Percentiles rank a stretch among this genome's conserved stretches.
These are phyloP conservation scores for Dynastes tityus DNA, from an alignment of 2,888 invertebrate species.

Conservation along the genomic window DNA sequence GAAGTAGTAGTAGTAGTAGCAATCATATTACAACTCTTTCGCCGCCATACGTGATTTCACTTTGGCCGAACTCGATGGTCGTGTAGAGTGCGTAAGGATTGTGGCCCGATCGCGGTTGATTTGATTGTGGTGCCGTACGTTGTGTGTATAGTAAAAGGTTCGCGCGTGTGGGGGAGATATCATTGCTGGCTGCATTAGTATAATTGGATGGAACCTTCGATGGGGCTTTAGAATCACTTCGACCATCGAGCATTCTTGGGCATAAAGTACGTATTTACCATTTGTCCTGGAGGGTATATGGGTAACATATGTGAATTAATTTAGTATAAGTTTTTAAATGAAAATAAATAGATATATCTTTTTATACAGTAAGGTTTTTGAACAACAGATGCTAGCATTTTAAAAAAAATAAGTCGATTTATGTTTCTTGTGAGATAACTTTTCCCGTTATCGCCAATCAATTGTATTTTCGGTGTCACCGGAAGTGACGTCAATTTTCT, in stretches of 20 bases:
- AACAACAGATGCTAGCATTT: no score
- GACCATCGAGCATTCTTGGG: background rate
- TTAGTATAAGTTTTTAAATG: no score
- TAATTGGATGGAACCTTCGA: conserved; percentile 26
- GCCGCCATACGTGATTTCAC: conserved; percentile 1
- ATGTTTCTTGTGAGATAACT: no score
- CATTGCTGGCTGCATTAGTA: conserved; percentile 15
- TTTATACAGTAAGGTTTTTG: no score
- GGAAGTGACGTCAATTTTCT: no score
- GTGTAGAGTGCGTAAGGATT: conserved; percentile 1
- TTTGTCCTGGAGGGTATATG: background rate
- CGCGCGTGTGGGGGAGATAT: conserved; percentile 16
- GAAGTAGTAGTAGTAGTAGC: no score
- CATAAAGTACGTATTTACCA: background rate
- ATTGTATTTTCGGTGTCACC: no score
- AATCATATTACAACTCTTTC: background rate
- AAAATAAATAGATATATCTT: no score
- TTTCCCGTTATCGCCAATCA: no score
- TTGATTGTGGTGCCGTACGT: conserved; percentile 15
- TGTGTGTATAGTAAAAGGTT: background rate
- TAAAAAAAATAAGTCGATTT: no score
- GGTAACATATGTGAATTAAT: no score
- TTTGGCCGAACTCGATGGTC: conserved; percentile 9
- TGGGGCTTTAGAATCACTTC: conserved; percentile 15
- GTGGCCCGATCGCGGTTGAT: conserved; percentile 2